Conservation (phyloP, 2,797 vertebrate genomes). For the Lacerta agilis region DNA sequence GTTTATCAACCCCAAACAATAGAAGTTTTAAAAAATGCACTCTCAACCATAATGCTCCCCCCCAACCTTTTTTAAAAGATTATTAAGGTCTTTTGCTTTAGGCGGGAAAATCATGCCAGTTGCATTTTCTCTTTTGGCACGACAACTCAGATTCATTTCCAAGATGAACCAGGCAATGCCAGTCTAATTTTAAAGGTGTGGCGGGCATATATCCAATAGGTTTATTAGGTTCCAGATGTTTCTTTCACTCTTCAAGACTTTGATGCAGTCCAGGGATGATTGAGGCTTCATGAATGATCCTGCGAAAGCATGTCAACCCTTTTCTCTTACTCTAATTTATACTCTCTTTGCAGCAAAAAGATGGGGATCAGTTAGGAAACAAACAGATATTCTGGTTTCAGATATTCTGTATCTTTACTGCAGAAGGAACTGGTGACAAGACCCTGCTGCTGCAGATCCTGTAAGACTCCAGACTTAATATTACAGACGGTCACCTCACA, state of each 20-base stretch:
- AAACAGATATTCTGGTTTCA: no score
- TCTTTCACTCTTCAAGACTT: background rate
- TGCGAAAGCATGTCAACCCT: no score
- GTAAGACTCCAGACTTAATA: no score
- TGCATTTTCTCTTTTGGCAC: background rate
- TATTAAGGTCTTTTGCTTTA: background rate
- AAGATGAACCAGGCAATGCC: background rate
- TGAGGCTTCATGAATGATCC: no score
- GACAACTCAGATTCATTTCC: background rate
- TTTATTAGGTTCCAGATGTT: background rate
- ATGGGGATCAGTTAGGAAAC: no score
- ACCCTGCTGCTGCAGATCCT: no score
- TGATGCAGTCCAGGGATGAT: no score
- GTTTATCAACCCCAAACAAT: background rate
- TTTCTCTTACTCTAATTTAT: no score
- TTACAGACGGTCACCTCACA: no score
- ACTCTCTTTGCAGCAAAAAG: no score
- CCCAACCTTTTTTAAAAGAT: background rate
- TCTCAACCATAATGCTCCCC: background rate
- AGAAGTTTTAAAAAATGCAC: background rate
- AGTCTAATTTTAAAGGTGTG: background rate
- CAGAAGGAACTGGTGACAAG: no score
- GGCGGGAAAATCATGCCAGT: background rate
- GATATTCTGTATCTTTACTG: no score
- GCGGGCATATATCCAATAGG: background rate